Evolutionary conservation across 2,113 vertebrate genomes (phyloP).

Genomic region (Gasterosteus nipponicus): DNA sequence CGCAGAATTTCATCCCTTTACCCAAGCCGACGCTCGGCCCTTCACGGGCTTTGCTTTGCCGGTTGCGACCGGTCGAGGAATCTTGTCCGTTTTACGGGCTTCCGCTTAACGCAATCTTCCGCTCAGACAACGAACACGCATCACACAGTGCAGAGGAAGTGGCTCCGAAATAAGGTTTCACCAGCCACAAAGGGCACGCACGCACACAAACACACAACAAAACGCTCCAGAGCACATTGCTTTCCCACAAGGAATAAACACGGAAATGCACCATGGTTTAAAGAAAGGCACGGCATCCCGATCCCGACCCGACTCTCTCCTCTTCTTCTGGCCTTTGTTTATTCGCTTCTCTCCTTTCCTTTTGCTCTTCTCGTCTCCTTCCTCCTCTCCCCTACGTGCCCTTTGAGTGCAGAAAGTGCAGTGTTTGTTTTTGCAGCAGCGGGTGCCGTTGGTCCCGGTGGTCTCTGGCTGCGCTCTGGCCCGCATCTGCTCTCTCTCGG

Average conservation of each 20-base stretch:
- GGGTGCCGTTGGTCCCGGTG: slow-evolving; percentile 61
- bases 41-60: slow-evolving; percentile 73
- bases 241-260: slow-evolving; percentile 40
- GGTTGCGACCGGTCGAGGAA: slow-evolving; percentile 48
- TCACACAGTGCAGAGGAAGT: slow-evolving; percentile 62
- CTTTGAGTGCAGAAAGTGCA: slow-evolving; percentile 35
- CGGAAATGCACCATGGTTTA: slow-evolving; percentile 8
- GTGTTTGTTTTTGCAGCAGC: slow-evolving; percentile 65
- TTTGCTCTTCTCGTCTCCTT: slow-evolving; percentile 17
- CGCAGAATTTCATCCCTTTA: slow-evolving; percentile 62
- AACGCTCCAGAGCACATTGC: slow-evolving; percentile 33
- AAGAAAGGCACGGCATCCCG: slow-evolving; percentile 37
- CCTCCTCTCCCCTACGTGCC: slow-evolving; percentile 9
- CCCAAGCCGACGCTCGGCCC: slow-evolving; percentile 51
- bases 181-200: slow-evolving; percentile 20
- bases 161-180: slow-evolving; percentile 65
- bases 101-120: slow-evolving; percentile 66
- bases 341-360: neutral
- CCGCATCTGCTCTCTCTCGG: slow-evolving; percentile 65
- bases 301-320: slow-evolving; percentile 1
- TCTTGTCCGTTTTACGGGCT: slow-evolving; percentile 70
- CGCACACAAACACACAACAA: neutral
- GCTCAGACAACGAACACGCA: slow-evolving; percentile 44
- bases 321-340: neutral
- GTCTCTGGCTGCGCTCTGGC: slow-evolving; percentile 62